Percentiles rank a stretch among this genome's conserved stretches.
Evolutionary conservation across 2,113 vertebrate genomes (phyloP).

Genomic region (Pundamilia nyererei): DNA sequence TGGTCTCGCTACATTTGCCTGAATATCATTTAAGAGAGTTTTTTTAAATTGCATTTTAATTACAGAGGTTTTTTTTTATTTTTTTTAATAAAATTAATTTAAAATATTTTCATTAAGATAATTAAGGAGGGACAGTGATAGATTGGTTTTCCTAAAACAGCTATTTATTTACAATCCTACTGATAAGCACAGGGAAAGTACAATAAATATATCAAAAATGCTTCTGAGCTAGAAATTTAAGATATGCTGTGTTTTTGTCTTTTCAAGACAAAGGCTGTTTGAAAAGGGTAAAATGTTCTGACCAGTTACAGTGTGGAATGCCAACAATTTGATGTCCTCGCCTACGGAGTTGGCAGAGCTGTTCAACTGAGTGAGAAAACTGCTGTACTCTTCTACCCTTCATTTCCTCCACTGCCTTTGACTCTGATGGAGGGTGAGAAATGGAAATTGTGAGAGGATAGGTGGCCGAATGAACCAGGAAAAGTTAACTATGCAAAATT

Average conservation of each 20-base stretch:
- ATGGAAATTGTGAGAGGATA: background rate
- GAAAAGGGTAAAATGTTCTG: background rate
- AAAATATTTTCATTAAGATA: background rate
- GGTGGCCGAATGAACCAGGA: background rate
- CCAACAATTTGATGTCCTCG: conserved; percentile 72
- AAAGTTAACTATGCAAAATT: background rate
- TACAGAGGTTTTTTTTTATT: fast-evolving
- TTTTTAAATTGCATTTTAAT: background rate
- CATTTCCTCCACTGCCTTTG: conserved; percentile 58
- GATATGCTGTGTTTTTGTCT: background rate
- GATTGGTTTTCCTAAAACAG: background rate
- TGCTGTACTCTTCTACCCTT: conserved; percentile 63
- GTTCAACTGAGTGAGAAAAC: conserved; percentile 62
- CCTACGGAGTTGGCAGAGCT: conserved; percentile 62
- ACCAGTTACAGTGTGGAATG: conserved; percentile 74
- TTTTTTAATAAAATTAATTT: too few relatives aligned
- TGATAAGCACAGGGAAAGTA: background rate
- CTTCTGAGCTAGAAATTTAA: background rate
- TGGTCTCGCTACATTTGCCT: conserved; percentile 74
- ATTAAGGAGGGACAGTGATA: background rate
- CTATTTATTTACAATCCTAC: background rate
- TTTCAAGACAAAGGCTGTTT: background rate
- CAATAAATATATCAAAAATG: background rate
- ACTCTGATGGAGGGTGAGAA: conserved; percentile 25
- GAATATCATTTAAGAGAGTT: background rate